Evolutionary conservation across 2,113 vertebrate species (phyloP), one percentile per base, ranked within the genome.

Genomic region (Istiophorus platypterus): DNA sequence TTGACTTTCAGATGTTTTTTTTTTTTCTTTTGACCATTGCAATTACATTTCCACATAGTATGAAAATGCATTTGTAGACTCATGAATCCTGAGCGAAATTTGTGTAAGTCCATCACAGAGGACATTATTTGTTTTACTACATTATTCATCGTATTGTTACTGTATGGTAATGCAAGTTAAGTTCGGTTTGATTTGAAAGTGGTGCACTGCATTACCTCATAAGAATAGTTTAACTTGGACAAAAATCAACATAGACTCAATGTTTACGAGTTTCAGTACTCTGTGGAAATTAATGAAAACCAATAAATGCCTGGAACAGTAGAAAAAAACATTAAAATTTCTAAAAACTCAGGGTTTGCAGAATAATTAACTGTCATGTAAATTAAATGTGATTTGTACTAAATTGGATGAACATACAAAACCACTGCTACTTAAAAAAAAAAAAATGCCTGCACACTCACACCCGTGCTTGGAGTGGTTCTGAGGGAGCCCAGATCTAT

Each of bases 401-500:
- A 22, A 75, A 64, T 2, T 11, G 61, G 11, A 34, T 39, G 31
- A 68, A 49, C 24, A 29, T 29, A n/a, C 17, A 41, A 64, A 64
- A 39, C 9, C 31, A 11, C 13, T 13, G 1, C 22, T n/a, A 29
- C 20, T n/a, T n/a, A n/a, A n/a, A n/a, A n/a, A n/a, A n/a, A n/a
- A 51, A 51, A 22, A 51, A 59, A 5, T n/a, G 12, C 62, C 51
- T 24, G 57, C 7, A 34, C 14, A 12, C 17, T 39, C n/a, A 49
- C 5, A 5, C 31, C 70, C 45, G 45, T 27, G 15, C 22, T 67
- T 67, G 59, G 57, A 80, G 47, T 42, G 27, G 69, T 74, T 76
- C 71, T 29, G 27, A 80, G 45, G 14, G 10, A 29, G 37, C 13
- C 14, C 15, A 64, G 45, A 68, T 63, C 41, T 66, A 20, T 24